phyloP scores from a whole-genome alignment of 2,888 invertebrate genomes.

The Drosophila paucipuncta region DNA sequence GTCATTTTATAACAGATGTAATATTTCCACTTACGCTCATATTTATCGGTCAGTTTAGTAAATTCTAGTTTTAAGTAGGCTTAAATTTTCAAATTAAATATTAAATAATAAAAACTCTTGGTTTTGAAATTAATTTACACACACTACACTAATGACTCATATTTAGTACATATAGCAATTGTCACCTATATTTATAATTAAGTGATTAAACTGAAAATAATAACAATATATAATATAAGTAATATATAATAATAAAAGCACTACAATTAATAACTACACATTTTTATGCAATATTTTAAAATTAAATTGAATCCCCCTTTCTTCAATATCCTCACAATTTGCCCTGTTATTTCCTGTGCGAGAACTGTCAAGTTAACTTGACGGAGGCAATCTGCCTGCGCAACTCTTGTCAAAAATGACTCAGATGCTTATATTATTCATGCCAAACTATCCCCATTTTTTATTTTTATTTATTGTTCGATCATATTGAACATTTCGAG shows the following conservation, averaged over 20 bases:
- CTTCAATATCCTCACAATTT: not conserved
- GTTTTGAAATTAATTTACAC: not conserved
- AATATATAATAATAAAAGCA: not conserved
- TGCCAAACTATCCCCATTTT: not conserved
- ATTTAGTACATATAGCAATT: no score
- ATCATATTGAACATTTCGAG: not conserved
- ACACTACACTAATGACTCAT: no score
- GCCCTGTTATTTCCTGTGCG: conserved; percentile 14
- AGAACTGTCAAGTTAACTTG: not conserved
- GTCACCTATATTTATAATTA: not conserved
- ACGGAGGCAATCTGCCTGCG: not conserved
- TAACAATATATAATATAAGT: not conserved
- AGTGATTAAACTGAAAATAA: not conserved
- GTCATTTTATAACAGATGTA: not conserved
- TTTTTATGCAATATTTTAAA: not conserved
- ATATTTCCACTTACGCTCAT: not conserved
- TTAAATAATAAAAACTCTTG: not conserved
- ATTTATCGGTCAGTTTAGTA: not conserved
- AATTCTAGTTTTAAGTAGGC: not conserved
- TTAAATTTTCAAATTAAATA: not conserved
- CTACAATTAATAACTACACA: not conserved
- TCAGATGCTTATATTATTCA: not conserved
- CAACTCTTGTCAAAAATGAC: not conserved
- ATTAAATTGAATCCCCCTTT: not conserved
- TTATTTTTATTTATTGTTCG: no score